Evolutionary conservation across 2,797 vertebrate genomes (phyloP), one percentile per base, ranked within the genome.

Genomic region (Gambelia wislizenii): DNA sequence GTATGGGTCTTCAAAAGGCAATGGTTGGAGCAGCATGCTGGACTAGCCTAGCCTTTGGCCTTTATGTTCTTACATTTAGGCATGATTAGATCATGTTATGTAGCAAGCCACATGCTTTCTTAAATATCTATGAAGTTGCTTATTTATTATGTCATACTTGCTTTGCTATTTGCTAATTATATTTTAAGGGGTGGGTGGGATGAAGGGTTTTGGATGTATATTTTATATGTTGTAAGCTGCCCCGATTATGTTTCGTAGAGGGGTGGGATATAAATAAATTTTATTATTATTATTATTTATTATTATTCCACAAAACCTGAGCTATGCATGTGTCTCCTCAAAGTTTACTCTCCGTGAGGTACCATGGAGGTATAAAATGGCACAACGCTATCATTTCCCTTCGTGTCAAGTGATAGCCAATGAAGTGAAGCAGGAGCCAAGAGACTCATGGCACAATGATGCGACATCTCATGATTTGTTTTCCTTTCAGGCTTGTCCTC

Each of bases 401-500:
- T 12, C 25, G 44, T 22, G 25, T 44, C 42, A 47, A 42, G 72
- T 42, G 2, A 42, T 4, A 47, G 22, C 10, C 44, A 49, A 13
- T 49, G 44, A 77, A 4, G 10, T 49, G 25, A 42, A 49, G 22
- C 75, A 49, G 39, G 25, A 47, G 12, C 75, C 22, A 25, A 44
- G 16, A 39, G 22, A 22, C 42, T 44, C 2, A 25, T 25, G 42
- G 20, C 70, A 74, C 70, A 72, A 20, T 39, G n/a, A 16, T 39
- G 33, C 44, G 18, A 20, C 39, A 25, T 10, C 22, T 5, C 22
- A 44, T 77, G 75, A 30, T 77, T 49, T 27, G 5, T 75, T 36
- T 74, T 61, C 59, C 33, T 81, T 85, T 33, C 33, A 52, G 61
- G 49, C 44, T 44, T 74, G 27, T 0, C 1, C 0, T 0, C 8